Percentiles rank a stretch among this genome's conserved stretches.
Conservation (phyloP, 2,113 vertebrate species). For the Gulo gulo region DNA sequence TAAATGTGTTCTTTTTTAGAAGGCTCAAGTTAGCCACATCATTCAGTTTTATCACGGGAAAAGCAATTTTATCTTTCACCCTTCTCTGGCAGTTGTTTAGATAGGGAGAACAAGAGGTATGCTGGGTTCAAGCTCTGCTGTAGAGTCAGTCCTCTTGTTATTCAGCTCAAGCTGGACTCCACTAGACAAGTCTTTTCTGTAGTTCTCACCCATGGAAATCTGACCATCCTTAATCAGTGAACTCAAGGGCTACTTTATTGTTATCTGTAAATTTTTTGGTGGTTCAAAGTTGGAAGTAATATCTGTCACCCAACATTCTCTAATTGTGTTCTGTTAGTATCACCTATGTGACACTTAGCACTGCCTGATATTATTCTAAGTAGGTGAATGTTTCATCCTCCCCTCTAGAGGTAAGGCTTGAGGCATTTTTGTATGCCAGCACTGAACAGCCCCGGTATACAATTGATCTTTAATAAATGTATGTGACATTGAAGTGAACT, state of each 20-base stretch:
- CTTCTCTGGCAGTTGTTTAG: neutral
- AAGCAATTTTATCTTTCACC: neutral
- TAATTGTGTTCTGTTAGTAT: neutral
- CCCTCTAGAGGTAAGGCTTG: neutral
- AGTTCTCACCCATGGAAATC: neutral
- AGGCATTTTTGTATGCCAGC: neutral
- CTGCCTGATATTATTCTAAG: neutral
- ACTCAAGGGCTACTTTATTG: neutral
- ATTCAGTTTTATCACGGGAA: neutral
- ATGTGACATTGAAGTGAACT: neutral
- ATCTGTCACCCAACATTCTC: neutral
- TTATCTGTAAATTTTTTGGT: neutral
- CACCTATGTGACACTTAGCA: neutral
- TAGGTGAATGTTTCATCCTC: neutral
- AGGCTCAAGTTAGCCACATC: slow-evolving; percentile 37
- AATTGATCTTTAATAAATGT: neutral
- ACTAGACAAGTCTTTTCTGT: neutral
- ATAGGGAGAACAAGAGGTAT: neutral
- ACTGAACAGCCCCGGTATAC: neutral
- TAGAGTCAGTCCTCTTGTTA: neutral
- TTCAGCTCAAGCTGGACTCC: neutral
- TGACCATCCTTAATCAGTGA: neutral
- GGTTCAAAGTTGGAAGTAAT: neutral
- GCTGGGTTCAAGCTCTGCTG: neutral
- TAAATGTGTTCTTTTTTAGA: slow-evolving; percentile 60